A percentile compares a stretch with the other conserved stretches of the same genome.
phyloP scores from a whole-genome alignment of 1,140 invertebrate genomes.

The Dinoponera quadriceps region DNA sequence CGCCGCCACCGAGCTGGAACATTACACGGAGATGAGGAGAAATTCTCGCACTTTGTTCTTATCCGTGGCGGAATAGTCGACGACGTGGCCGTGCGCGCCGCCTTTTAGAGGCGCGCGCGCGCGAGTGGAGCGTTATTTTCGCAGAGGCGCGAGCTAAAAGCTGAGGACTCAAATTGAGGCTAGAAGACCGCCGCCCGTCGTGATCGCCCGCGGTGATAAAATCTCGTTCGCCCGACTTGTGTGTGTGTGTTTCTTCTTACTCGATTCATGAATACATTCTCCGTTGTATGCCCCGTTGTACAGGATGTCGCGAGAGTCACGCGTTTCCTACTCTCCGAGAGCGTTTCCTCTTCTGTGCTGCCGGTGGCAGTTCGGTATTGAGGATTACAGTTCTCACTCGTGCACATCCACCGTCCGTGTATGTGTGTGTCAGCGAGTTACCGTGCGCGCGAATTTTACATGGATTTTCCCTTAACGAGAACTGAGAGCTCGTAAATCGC shows the following conservation, averaged over 20 bases:
- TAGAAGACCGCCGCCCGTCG: not conserved
- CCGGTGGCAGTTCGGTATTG: too few species aligned
- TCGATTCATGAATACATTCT: slow-evolving; percentile 10
- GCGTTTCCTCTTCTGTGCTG: too few species aligned
- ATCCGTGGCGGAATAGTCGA: slow-evolving; percentile 52
- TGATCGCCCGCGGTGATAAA: slow-evolving; percentile 28
- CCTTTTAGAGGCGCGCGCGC: slow-evolving; percentile 44
- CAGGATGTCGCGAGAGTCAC: too few species aligned
- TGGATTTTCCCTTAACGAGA: not conserved
- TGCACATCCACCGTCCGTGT: too few species aligned
- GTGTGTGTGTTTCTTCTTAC: too few species aligned
- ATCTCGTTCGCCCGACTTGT: slow-evolving; percentile 7
- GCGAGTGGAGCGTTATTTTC: slow-evolving; percentile 45
- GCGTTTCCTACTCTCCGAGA: too few species aligned
- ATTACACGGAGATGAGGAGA: slow-evolving; percentile 68
- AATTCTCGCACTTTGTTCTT: slow-evolving; percentile 74
- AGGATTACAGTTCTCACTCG: too few species aligned
- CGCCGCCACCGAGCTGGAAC: slow-evolving; percentile 52
- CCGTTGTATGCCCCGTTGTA: not conserved
- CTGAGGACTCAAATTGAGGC: slow-evolving; percentile 34
- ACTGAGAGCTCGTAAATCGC: not conserved
- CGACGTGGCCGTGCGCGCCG: slow-evolving; percentile 19
- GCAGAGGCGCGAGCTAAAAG: slow-evolving; percentile 40
- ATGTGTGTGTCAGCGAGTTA: too few species aligned
- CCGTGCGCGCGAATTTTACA: too few species aligned